These are phyloP conservation scores for Drosophila bocki DNA, from an alignment of 1,140 invertebrate species.

Conservation along the genomic window DNA sequence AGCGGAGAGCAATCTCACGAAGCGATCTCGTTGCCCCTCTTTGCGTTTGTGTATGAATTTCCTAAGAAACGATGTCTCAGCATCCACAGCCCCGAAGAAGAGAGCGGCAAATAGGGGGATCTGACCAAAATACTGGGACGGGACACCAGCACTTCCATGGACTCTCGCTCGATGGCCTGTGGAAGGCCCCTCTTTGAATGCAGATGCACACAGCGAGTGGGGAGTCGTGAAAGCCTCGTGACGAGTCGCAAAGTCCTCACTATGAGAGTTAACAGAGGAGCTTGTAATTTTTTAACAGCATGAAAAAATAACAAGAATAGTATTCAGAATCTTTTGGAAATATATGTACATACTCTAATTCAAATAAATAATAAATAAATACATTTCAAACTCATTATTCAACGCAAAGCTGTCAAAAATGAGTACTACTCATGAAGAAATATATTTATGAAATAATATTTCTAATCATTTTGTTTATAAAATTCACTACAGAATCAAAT, in stretches of 20 bases:
- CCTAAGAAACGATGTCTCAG: conserved; percentile 63
- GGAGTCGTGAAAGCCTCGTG: not conserved
- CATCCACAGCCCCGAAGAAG: conserved; percentile 33
- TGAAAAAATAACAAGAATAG: not conserved
- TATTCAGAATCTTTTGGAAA: not conserved
- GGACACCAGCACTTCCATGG: not conserved
- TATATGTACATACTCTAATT: no score
- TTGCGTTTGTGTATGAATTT: conserved; percentile 50
- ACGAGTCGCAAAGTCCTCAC: not conserved
- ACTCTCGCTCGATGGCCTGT: conserved; percentile 8
- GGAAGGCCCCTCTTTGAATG: not conserved
- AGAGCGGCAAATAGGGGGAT: conserved; percentile 6
- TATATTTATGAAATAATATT: no score
- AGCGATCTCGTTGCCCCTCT: conserved; percentile 16
- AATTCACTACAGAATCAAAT: no score
- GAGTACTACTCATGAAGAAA: no score
- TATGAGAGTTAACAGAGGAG: not conserved
- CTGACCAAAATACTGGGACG: conserved; percentile 22
- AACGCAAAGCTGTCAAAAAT: no score
- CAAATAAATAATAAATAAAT: no score
- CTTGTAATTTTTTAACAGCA: not conserved
- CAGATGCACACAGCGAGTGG: conserved; percentile 3
- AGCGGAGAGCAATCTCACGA: conserved; percentile 22
- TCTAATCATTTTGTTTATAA: no score
- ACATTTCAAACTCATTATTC: no score